These are phyloP conservation scores for Pseudochromis fuscus DNA, from an alignment of 2,797 vertebrate genomes.

Conservation along the genomic window DNA sequence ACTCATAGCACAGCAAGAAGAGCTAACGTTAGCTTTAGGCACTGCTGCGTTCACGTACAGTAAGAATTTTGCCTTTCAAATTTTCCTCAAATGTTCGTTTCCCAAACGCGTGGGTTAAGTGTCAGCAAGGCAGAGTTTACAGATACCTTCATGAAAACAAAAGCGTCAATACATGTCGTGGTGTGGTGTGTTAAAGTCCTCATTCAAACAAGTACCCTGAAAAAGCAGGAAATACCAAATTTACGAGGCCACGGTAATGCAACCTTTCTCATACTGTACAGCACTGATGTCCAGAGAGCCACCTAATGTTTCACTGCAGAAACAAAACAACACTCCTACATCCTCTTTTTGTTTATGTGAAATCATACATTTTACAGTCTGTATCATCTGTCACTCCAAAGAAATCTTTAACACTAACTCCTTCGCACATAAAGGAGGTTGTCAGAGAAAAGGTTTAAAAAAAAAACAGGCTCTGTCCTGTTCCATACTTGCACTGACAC, in stretches of 20 bases:
- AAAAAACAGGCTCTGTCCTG: no score
- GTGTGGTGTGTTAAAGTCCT: background rate
- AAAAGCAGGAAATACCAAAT: fast-evolving
- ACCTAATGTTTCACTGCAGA: background rate
- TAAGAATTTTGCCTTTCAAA: background rate
- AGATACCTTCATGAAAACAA: fast-evolving
- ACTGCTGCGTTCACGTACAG: constrained; percentile 43
- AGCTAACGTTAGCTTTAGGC: constrained; percentile 35
- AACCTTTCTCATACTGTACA: background rate
- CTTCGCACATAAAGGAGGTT: background rate
- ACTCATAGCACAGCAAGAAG: constrained; percentile 70
- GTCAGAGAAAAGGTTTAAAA: background rate
- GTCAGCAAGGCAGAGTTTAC: background rate
- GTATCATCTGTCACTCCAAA: background rate
- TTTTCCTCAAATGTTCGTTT: no score
- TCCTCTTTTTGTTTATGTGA: no score
- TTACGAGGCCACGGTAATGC: constrained; percentile 9
- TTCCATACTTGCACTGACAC: no score
- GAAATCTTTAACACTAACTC: background rate
- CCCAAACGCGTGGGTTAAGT: fast-evolving
- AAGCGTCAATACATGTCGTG: background rate
- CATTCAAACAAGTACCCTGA: fast-evolving
- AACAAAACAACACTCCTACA: background rate
- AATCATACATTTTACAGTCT: background rate
- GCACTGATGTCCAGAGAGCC: background rate